These are phyloP conservation scores for Melanotaenia nigrans DNA, from an alignment of 2,797 vertebrate species.

Conservation along the genomic window DNA sequence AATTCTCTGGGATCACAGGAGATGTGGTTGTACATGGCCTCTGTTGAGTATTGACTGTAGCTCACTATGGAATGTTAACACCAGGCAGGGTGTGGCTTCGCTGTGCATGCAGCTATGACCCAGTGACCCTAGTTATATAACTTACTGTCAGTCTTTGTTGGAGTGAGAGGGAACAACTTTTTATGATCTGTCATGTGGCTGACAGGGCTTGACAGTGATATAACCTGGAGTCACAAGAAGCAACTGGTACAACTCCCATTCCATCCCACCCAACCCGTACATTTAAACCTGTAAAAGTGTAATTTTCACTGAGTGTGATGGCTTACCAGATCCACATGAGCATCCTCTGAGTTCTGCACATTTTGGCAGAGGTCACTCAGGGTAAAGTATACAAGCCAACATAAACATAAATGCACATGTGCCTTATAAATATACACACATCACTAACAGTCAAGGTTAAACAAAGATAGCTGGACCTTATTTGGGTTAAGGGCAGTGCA, in stretches of 20 bases:
- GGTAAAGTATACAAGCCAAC: neutral
- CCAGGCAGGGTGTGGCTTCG: constrained; percentile 56
- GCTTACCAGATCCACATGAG: constrained; percentile 29
- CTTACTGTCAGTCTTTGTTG: constrained; percentile 36
- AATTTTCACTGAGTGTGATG: neutral
- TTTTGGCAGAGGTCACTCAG: neutral
- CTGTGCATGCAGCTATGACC: constrained; percentile 44
- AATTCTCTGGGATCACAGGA: neutral
- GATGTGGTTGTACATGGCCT: constrained; percentile 38
- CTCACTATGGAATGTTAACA: constrained; percentile 68
- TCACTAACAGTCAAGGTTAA: constrained; percentile 64
- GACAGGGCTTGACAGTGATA: constrained; percentile 26
- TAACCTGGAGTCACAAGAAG: constrained; percentile 34
- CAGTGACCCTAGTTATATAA: constrained; percentile 66
- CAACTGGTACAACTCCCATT: neutral
- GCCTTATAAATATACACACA: constrained; percentile 21
- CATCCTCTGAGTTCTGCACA: neutral
- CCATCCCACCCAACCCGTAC: neutral
- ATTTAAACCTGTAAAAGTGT: neutral
- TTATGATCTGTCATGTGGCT: constrained; percentile 34
- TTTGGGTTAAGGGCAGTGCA: constrained; percentile 75
- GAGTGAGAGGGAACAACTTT: constrained; percentile 27
- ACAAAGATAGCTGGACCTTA: constrained; percentile 70
- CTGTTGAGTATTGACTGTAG: constrained; percentile 52
- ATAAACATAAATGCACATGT: constrained; percentile 17